Conservation (phyloP, 2,888 invertebrate species). For the Protodeltote pygarga region DNA sequence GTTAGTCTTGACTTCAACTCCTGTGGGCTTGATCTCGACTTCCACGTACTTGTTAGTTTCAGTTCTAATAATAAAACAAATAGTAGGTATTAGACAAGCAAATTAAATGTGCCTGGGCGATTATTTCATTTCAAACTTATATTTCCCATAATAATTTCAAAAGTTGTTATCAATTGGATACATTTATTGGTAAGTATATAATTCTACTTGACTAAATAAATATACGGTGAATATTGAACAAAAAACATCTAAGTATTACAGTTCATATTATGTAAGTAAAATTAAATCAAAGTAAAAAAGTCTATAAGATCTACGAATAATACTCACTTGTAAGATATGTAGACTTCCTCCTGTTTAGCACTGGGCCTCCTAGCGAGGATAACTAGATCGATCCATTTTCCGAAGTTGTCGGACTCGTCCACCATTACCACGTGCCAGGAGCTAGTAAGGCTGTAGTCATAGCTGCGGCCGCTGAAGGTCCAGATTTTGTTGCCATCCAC, state of each 20-base stretch:
- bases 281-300: no score
- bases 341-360: constrained; percentile 67
- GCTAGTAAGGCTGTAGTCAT: constrained; percentile 79
- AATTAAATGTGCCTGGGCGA: neutral
- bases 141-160: no score
- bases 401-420: constrained; percentile 65
- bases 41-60: constrained; percentile 66
- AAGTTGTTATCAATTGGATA: no score
- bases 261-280: no score
- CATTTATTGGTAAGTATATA: constrained; percentile 23
- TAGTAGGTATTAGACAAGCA: neutral
- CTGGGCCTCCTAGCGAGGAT: constrained; percentile 66
- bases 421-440: constrained; percentile 89
- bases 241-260: no score
- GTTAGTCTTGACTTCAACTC: constrained; percentile 74
- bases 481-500: constrained; percentile 85
- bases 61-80: constrained; percentile 52
- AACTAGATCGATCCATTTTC: constrained; percentile 65
- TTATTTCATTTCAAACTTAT: no score
- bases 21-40: constrained; percentile 65
- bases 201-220: no score
- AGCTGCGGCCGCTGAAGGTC: constrained; percentile 89
- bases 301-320: neutral
- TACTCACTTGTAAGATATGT: constrained; percentile 78
- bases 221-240: no score